Evolutionary conservation across 2,888 invertebrate species (phyloP).

Genomic region (Cryptocephalus primarius): DNA sequence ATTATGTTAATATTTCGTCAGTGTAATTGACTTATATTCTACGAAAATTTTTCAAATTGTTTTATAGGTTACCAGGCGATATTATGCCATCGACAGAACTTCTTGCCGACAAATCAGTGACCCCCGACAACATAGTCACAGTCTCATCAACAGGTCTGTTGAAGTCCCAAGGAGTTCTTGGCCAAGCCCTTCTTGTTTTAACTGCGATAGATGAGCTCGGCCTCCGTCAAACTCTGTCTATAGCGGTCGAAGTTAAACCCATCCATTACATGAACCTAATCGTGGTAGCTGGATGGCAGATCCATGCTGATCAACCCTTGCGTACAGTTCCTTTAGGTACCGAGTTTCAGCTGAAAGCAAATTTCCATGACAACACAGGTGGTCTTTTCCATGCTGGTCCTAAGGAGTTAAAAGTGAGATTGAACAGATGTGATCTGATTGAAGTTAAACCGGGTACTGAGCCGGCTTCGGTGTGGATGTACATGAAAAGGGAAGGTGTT

Average conservation of each 20-base stretch:
- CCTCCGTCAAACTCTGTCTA: slow-evolving; percentile 39
- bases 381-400: slow-evolving; percentile 42
- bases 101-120: slow-evolving; percentile 19
- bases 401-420: slow-evolving; percentile 37
- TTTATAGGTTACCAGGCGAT: slow-evolving; percentile 18
- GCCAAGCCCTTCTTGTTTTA: slow-evolving; percentile 37
- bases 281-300: slow-evolving; percentile 28
- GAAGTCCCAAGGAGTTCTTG: slow-evolving; percentile 30
- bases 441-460: slow-evolving; percentile 35
- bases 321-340: slow-evolving; percentile 41
- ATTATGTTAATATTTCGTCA: no score
- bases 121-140: slow-evolving; percentile 23
- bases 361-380: slow-evolving; percentile 47
- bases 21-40: no score
- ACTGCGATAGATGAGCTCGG: slow-evolving; percentile 42
- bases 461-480: slow-evolving; percentile 39
- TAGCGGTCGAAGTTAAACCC: slow-evolving; percentile 42
- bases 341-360: slow-evolving; percentile 38
- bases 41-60: no score
- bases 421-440: slow-evolving; percentile 38
- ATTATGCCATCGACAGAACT: slow-evolving; percentile 17
- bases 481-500: slow-evolving; percentile 38
- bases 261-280: slow-evolving; percentile 38
- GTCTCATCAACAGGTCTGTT: slow-evolving; percentile 30
- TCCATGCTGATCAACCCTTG: slow-evolving; percentile 22